Evolutionary conservation across 2,888 invertebrate species (phyloP).

Genomic region (Enoplolaimus lenunculus): DNA sequence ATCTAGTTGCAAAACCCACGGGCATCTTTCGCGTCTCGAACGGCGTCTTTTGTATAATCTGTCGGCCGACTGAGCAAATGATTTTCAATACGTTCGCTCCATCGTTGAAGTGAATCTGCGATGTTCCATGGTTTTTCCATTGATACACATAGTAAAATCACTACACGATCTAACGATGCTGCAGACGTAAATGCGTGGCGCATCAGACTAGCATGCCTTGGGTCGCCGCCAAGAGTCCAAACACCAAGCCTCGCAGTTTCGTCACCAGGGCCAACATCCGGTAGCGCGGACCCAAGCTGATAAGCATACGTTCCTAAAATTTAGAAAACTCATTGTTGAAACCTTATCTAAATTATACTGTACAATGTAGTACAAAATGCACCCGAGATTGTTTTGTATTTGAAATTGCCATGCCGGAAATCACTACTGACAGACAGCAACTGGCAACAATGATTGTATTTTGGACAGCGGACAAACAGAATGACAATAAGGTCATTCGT

Average conservation of each 20-base stretch:
- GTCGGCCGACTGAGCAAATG: constrained; percentile 76
- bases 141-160: constrained; percentile 79
- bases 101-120: constrained; percentile 77
- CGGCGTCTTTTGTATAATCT: constrained; percentile 33
- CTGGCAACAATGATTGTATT: too few species aligned
- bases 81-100: constrained; percentile 66
- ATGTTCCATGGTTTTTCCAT: constrained; percentile 94
- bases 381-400: too few species aligned
- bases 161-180: constrained; percentile 74
- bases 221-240: constrained; percentile 91
- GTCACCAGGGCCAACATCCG: constrained; percentile 24
- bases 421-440: too few species aligned
- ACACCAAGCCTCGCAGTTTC: constrained; percentile 65
- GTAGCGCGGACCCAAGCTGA: constrained; percentile 23
- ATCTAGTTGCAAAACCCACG: constrained; percentile 18
- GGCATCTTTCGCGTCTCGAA: constrained; percentile 18
- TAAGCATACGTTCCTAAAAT: constrained; percentile 24
- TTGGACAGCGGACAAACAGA: too few species aligned
- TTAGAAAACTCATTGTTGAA: too few species aligned
- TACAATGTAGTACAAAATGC: too few species aligned
- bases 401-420: too few species aligned
- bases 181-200: constrained; percentile 64
- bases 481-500: too few species aligned
- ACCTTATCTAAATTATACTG: too few species aligned
- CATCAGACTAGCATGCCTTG: constrained; percentile 74